Conservation (phyloP, 2,113 vertebrate genomes). For the Asarcornis scutulata region DNA sequence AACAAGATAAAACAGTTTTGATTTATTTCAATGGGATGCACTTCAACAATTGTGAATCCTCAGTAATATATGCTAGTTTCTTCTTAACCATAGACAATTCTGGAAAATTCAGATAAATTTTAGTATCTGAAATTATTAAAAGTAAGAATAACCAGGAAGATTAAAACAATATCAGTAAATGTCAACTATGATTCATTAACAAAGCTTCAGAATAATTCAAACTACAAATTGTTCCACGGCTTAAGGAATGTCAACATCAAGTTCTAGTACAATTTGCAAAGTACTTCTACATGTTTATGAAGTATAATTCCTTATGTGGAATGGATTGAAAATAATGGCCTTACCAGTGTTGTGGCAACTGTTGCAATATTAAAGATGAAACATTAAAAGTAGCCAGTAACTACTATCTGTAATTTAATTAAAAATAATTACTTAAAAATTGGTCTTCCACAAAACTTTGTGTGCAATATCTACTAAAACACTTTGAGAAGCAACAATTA, state of each 20-base stretch:
- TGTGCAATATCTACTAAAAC: neutral
- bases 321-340: neutral
- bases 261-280: neutral
- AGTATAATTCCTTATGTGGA: neutral
- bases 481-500: neutral
- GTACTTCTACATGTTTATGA: neutral
- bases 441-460: neutral
- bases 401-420: neutral
- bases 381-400: neutral
- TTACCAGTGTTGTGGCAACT: neutral
- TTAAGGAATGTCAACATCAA: neutral
- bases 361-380: neutral
- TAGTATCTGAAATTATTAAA: neutral
- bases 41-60: neutral
- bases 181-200: neutral
- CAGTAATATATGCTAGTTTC: neutral
- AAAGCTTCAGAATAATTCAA: neutral
- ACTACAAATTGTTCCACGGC: neutral
- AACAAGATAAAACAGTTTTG: neutral
- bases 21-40: neutral
- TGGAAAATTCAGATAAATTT: neutral
- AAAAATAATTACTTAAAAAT: neutral
- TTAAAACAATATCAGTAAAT: neutral
- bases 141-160: neutral
- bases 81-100: neutral